Evolutionary conservation across 2,113 vertebrate species (phyloP).

Genomic region (Manacus vitellinus): DNA sequence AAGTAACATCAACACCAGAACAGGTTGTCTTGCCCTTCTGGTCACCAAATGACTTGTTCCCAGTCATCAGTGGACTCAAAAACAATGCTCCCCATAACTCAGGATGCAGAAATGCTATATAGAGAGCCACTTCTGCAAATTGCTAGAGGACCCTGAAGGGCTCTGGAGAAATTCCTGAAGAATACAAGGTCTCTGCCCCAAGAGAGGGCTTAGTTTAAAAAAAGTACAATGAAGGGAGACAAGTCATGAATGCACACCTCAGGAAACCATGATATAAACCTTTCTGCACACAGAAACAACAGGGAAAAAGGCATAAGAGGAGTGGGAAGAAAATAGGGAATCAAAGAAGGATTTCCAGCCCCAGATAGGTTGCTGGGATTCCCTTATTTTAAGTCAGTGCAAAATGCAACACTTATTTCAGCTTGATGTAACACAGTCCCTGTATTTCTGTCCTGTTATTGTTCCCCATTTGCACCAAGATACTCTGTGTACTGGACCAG

Average conservation of each 20-base stretch:
- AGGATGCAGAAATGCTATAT: background rate
- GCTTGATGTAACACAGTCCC: background rate
- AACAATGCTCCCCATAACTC: background rate
- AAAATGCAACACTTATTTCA: background rate
- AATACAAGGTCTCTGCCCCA: background rate
- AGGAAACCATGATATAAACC: accelerated
- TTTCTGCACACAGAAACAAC: background rate
- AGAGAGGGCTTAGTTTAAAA: background rate
- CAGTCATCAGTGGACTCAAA: background rate
- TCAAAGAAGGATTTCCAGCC: background rate
- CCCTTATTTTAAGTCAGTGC: background rate
- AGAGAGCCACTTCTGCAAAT: background rate
- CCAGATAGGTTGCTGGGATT: background rate
- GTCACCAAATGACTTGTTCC: background rate
- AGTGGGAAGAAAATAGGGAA: background rate
- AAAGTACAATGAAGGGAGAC: background rate
- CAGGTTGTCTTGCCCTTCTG: background rate
- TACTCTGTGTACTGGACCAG: background rate
- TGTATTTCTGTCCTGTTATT: background rate
- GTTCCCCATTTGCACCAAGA: background rate
- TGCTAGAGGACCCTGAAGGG: background rate
- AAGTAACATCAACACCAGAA: background rate
- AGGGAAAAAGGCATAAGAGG: background rate
- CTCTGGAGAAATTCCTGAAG: background rate
- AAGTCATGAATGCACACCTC: accelerated